These are phyloP conservation scores for Diceros bicornis DNA, from an alignment of 2,797 vertebrate species.

Conservation along the genomic window DNA sequence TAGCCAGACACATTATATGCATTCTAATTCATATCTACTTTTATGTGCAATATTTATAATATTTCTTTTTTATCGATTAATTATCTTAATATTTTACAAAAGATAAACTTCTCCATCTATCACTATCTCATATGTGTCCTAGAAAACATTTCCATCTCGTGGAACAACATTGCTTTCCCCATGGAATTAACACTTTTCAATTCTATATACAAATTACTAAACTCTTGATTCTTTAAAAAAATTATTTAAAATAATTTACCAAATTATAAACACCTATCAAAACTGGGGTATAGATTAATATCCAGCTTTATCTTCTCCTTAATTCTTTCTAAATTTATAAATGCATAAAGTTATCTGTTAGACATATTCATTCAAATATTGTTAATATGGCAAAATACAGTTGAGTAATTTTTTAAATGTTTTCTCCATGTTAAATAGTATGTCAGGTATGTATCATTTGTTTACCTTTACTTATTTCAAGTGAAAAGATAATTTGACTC, in stretches of 20 bases:
- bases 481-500: not conserved
- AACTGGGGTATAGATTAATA: not conserved
- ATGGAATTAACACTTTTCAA: not conserved
- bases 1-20: not conserved
- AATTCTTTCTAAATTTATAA: constrained; percentile 31
- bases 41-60: not conserved
- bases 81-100: not conserved
- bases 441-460: not conserved
- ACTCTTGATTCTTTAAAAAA: not conserved
- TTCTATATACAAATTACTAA: not conserved
- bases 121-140: not conserved
- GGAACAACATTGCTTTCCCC: not conserved
- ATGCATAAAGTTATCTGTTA: not conserved
- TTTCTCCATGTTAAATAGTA: not conserved
- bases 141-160: not conserved
- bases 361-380: not conserved
- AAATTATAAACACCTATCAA: not conserved
- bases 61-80: not conserved
- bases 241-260: not conserved
- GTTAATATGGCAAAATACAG: not conserved
- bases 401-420: constrained; percentile 17
- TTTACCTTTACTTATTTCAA: constrained; percentile 13
- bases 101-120: not conserved
- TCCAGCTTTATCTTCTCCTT: not conserved
- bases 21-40: not conserved